These are phyloP conservation scores for Montipora capricornis DNA, from an alignment of 64 coral and sea anemone genomes.

Conservation along the genomic window DNA sequence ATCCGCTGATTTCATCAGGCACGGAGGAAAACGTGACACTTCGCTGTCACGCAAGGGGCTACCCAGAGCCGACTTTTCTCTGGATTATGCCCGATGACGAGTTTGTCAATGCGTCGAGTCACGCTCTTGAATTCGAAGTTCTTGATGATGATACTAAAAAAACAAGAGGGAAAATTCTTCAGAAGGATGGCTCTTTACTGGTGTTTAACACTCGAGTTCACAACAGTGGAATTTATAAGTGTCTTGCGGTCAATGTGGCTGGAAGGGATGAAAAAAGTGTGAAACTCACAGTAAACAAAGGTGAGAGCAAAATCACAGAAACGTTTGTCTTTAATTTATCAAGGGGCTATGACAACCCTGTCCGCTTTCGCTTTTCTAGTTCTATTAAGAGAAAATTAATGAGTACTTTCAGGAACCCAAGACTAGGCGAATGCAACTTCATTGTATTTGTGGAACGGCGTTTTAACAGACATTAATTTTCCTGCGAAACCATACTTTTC, in stretches of 20 bases:
- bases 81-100: slow-evolving; percentile 35
- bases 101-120: background rate
- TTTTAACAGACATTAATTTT: too few relatives aligned
- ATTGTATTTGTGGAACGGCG: too few relatives aligned
- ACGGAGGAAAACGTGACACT: slow-evolving; percentile 46
- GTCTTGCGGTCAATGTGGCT: slow-evolving; percentile 53
- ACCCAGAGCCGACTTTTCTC: slow-evolving; percentile 28
- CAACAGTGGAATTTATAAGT: slow-evolving; percentile 71
- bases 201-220: slow-evolving; percentile 45
- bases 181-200: slow-evolving; percentile 62
- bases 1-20: background rate
- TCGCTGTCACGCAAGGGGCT: slow-evolving; percentile 36
- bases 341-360: too few relatives aligned
- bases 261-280: slow-evolving; percentile 44
- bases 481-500: too few relatives aligned
- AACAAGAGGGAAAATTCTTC: slow-evolving; percentile 5
- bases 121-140: background rate
- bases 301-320: slow-evolving; percentile 2
- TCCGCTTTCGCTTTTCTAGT: too few relatives aligned
- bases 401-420: too few relatives aligned
- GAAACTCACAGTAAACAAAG: slow-evolving; percentile 62
- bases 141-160: slow-evolving; percentile 43
- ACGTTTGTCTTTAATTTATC: too few relatives aligned
- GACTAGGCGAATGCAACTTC: too few relatives aligned
- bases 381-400: too few relatives aligned